A percentile compares a stretch with the other conserved stretches of the same genome.
phyloP scores from a whole-genome alignment of 2,888 invertebrate species.

The Drosophila subsilvestris region DNA sequence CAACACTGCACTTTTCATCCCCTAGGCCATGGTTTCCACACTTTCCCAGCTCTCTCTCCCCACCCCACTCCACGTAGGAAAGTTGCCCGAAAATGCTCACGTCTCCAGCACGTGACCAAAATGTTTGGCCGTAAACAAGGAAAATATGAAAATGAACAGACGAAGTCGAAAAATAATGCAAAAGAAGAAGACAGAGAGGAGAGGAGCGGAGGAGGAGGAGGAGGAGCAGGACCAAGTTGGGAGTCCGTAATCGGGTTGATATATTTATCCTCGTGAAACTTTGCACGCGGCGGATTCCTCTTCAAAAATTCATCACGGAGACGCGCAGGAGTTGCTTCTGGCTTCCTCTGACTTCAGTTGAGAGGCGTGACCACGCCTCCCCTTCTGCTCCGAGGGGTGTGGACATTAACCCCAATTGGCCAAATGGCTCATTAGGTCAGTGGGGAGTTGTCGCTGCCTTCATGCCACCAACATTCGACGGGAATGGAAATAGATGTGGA shows the following conservation, averaged over 20 bases:
- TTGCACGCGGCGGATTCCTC: conserved; percentile 53
- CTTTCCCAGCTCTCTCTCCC: background rate
- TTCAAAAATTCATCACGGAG: conserved; percentile 72
- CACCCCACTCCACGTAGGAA: conserved; percentile 42
- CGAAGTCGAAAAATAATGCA: conserved; percentile 34
- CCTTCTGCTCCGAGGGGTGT: conserved; percentile 9
- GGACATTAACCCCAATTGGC: conserved; percentile 80
- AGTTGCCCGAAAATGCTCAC: conserved; percentile 75
- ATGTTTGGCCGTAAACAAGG: conserved; percentile 69
- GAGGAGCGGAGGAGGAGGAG: conserved; percentile 10
- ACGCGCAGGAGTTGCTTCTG: conserved; percentile 43
- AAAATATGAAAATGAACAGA: conserved; percentile 75
- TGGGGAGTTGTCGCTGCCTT: conserved; percentile 44
- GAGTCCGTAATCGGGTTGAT: conserved; percentile 62
- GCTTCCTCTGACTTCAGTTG: conserved; percentile 37
- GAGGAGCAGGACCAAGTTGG: conserved; percentile 30
- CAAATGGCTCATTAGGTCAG: conserved; percentile 82
- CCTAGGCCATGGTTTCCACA: background rate
- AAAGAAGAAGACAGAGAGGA: background rate
- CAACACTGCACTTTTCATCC: conserved; percentile 47
- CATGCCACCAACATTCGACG: conserved; percentile 12
- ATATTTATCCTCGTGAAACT: conserved; percentile 48
- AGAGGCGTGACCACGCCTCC: conserved; percentile 25
- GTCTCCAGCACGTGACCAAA: conserved; percentile 68
- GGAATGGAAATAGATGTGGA: conserved; percentile 20